Base-by-base conservation (phyloP, 2,113 vertebrate genomes). In the Planiliza haematocheilus region DNA sequence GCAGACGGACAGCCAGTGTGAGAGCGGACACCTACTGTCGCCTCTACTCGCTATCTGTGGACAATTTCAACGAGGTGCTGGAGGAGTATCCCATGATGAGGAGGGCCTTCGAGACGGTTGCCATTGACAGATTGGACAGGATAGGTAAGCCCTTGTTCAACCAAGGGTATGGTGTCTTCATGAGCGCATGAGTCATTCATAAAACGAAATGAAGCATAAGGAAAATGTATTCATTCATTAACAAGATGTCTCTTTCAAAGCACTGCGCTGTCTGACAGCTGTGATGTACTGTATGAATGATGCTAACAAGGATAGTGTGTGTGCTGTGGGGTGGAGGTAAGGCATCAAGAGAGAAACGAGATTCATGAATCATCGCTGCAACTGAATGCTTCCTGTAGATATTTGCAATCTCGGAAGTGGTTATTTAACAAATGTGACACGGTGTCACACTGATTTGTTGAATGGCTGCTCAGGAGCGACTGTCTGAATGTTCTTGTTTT, bases 51-150 rank as follows among this genome's bases (percentile, higher is more conserved):
- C 95, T 98, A 45, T 97, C 96, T 0, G 97, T 99, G 91, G 97
- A 99, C 92, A 95, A 99, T 88, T 99, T 99, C 93, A 99, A 99
- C 1, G 97, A 99, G 90, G 97, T 99, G 62, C 91, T 99, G 86
- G 97, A 99, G 91, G 97, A 99, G 88, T 97, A 99, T 62, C 98
- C 98, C 79, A 98, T 98, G 98, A 99, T 99, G 98, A 93, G 98
- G 68, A 88, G 98, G 3, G 98, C 98, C 73, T 99, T 99, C 0
- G 98, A 99, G 90, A 99, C 97, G 0, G 98, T 99, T 1, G 98
- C 98, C 91, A 98, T 99, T 0, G 98, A 99, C 93, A 95, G 97
- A 60, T 90, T 99, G 1, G 96, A 99, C 91, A 95, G 98, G 70
- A 99, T 99, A 8, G 98, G 97, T 99, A 93, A 66, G 90, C 30